Conservation (phyloP, 2,888 invertebrate genomes). For the Malthinus seriepunctatus region DNA sequence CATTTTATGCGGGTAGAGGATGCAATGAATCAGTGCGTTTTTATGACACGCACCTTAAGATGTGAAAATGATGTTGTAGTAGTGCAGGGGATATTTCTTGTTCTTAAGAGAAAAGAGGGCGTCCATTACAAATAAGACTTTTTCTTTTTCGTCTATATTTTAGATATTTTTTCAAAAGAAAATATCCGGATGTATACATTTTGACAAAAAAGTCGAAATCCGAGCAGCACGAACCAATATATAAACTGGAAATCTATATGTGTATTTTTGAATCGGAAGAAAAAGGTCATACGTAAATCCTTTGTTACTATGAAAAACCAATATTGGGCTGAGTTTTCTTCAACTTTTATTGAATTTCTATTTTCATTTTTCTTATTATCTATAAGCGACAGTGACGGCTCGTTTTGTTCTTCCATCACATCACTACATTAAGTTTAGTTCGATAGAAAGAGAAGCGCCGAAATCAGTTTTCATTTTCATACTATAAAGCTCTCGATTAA, state of each 20-base stretch:
- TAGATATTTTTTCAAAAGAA: not conserved
- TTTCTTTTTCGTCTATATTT: not conserved
- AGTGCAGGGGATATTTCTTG: not conserved
- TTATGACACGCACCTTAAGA: slow-evolving; percentile 16
- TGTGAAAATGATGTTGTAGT: slow-evolving; percentile 12
- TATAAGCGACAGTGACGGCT: no score
- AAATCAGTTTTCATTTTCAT: no score
- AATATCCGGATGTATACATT: slow-evolving; percentile 19
- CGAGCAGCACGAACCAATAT: slow-evolving; percentile 20
- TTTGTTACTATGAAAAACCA: slow-evolving; percentile 22
- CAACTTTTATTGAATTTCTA: slow-evolving; percentile 23
- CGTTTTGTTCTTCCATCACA: no score
- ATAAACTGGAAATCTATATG: slow-evolving; percentile 17
- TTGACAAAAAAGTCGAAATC: slow-evolving; percentile 20
- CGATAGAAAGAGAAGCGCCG: no score
- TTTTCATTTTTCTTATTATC: slow-evolving; percentile 3
- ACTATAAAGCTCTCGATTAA: no score
- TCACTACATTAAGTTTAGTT: no score
- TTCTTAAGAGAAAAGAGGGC: slow-evolving; percentile 7
- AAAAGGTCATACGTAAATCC: slow-evolving; percentile 21
- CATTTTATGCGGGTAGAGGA: slow-evolving; percentile 16
- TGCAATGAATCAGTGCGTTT: slow-evolving; percentile 19
- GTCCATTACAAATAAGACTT: slow-evolving; percentile 12
- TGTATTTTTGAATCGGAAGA: slow-evolving; percentile 11
- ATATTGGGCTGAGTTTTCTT: slow-evolving; percentile 21